Base-by-base conservation (phyloP, 2,888 invertebrate species). In the Pteria penguin region DNA sequence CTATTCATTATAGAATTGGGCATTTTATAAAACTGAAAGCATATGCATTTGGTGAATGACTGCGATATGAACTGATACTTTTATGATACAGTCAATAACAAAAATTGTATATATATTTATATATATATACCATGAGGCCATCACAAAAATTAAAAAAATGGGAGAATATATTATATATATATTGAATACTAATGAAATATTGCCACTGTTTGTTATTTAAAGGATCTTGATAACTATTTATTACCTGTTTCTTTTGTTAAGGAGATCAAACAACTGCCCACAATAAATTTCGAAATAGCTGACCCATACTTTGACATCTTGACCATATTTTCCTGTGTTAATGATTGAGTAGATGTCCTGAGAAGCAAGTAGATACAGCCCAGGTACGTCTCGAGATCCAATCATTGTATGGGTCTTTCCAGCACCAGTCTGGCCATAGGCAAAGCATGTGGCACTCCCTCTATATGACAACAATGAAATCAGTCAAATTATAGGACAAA, bases 241-340 rank as follows among this genome's bases (percentile, higher is more conserved):
- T 31, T 67, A 91, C 91, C 89, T 89, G 76, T 90, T 91, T 72
- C 91, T 85, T 69, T 88, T 88, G 81, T 92, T 91, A 27, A 92
- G 86, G 3, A 92, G 86, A 76, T 92, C 92, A 86, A 89, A 91
- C 66, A 92, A 84, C 79, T 92, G 91, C 24, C 91, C 89, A 84
- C 90, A 90, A 83, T 92, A 92, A 72, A 92, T 92, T 82, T 92
- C 92, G 79, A 90, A 92, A 83, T 89, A 91, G 83, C 90, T 91
- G 85, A 91, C 86, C 91, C 91, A 91, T 14, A 92, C 87, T 60
- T 87, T 84, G 18, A 90, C 86, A 24, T 79, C 85, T 18, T 74
- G 55, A 4, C 88, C 88, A 81, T 88, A 85, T 69, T 86, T 84
- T 14, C 83, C 84, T 4, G 84, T 84, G 52, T 85, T 79, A 18